Evolutionary conservation across 2,113 vertebrate genomes (phyloP), one percentile per base, ranked within the genome.

Genomic region (Callipepla squamata): DNA sequence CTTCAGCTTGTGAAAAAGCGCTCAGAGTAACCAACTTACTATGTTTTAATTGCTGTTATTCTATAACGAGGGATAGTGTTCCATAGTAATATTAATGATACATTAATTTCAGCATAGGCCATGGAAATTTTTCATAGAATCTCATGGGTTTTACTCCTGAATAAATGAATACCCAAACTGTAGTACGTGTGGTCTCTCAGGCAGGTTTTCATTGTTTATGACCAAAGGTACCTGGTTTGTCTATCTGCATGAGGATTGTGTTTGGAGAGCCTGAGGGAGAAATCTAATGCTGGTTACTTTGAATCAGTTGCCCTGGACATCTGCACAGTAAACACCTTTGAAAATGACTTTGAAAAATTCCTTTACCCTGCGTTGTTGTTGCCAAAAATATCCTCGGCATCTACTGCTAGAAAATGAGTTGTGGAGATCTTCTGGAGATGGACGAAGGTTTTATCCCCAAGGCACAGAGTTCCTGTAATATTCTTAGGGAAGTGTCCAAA

Each of bases 11-110:
- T 19, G 15, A 53, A 70, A 59, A 91, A 51, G 25, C 11, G 19
- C 50, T 77, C n/a, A 21, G 55, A 63, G 68, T 16, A 53, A 59
- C 26, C 22, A 28, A 82, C 44, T 45, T 70, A 75, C 5, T 38
- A 15, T 81, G 87, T 92, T 85, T 77, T 40, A 92, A 85, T 89
- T 92, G 58, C 55, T 66, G 20, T 76, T 78, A 69, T 18, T 79
- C 55, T 40, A 38, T 69, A 89, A 45, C 74, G 50, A 59, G 74
- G 81, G 48, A 62, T 55, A 0, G 2, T 85, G 69, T 93, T 76
- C 42, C 62, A 68, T 93, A 66, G 42, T 50, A 92, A 44, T 73
- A 11, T 38, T 65, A 79, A 13, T 91, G 86, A 48, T 40, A 76
- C 84, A 75, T 75, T 68, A 78, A 80, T 89, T 89, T 76, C 4